Conservation (phyloP, 2,797 vertebrate genomes). For the Coendou prehensilis region DNA sequence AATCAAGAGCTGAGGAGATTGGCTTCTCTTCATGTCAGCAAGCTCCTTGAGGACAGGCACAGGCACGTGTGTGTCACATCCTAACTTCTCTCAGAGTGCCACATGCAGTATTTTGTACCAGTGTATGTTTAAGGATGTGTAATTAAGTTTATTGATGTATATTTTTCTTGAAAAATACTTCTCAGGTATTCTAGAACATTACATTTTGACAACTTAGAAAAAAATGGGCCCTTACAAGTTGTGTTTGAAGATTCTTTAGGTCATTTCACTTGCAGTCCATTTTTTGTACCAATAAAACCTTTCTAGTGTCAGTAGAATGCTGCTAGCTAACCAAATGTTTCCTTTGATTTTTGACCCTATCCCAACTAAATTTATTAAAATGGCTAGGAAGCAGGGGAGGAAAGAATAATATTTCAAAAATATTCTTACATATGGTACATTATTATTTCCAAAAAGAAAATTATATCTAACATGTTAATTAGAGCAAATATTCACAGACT, state of each 20-base stretch:
- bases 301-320: neutral
- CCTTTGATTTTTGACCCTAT: slow-evolving; percentile 40
- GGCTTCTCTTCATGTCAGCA: neutral
- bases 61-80: too few relatives aligned
- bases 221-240: neutral
- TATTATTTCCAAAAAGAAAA: slow-evolving; percentile 65
- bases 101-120: neutral
- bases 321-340: neutral
- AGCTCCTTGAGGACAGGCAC: neutral
- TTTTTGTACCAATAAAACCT: neutral
- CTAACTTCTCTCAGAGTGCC: neutral
- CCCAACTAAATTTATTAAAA: slow-evolving; percentile 59
- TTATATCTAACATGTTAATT: slow-evolving; percentile 48
- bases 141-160: slow-evolving; percentile 21
- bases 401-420: slow-evolving; percentile 26
- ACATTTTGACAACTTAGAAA: slow-evolving; percentile 21
- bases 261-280: slow-evolving; percentile 1
- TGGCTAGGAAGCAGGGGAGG: neutral
- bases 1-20: neutral
- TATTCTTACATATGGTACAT: neutral
- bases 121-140: neutral
- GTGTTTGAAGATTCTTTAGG: neutral
- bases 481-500: slow-evolving; percentile 29
- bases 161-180: slow-evolving; percentile 51
- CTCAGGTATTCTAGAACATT: neutral